Conservation (phyloP, 2,113 vertebrate species). For the Sitta europaea region DNA sequence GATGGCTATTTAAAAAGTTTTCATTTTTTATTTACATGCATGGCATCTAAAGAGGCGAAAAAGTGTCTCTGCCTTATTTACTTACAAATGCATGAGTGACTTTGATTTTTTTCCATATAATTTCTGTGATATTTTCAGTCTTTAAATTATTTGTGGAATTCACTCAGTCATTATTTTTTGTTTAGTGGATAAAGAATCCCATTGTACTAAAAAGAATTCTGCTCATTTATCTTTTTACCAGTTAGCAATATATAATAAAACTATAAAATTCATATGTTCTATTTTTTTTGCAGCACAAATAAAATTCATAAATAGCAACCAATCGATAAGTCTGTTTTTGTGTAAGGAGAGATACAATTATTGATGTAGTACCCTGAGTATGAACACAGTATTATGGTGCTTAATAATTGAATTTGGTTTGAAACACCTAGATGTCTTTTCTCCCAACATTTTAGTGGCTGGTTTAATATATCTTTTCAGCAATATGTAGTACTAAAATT, state of each 20-base stretch:
- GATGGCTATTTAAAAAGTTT: conserved; percentile 16
- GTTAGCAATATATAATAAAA: not conserved
- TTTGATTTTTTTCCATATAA: not conserved
- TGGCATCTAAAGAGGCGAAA: not conserved
- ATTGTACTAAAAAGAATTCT: not conserved
- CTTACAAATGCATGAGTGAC: not conserved
- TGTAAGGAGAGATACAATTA: not conserved
- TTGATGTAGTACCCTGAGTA: not conserved
- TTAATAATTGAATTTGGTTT: not conserved
- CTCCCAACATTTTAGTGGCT: not conserved
- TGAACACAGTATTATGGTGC: not conserved
- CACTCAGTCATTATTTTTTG: not conserved
- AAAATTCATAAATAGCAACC: not conserved
- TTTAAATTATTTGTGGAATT: not conserved
- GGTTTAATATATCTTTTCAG: not conserved
- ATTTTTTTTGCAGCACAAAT: not conserved
- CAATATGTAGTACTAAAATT: not conserved
- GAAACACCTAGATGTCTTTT: not conserved
- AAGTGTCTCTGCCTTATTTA: conserved; percentile 5
- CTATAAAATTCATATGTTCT: not conserved
- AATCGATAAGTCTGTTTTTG: not conserved
- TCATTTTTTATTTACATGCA: conserved; percentile 21
- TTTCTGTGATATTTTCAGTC: not conserved
- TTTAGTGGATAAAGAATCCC: not conserved
- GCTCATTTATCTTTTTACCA: not conserved